Conservation (phyloP, 1,140 invertebrate species). For the Scaptomyza pallida region DNA sequence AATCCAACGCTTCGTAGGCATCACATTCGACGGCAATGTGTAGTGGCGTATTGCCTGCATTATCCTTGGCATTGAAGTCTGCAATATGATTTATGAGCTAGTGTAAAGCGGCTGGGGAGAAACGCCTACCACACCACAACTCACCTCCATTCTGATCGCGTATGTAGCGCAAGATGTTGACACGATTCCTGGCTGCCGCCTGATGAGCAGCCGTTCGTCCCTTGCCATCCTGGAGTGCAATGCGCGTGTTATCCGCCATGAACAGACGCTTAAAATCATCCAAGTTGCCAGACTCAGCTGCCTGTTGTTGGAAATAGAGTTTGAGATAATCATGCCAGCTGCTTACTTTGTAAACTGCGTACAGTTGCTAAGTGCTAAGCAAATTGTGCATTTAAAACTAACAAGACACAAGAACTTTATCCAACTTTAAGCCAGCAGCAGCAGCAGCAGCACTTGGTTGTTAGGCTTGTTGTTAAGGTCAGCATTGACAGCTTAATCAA, state of each 20-base stretch:
- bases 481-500: slow-evolving; percentile 19
- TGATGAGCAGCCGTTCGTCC: slow-evolving; percentile 91
- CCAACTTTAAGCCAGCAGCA: slow-evolving; percentile 23
- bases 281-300: slow-evolving; percentile 91
- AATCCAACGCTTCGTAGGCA: slow-evolving; percentile 89
- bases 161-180: slow-evolving; percentile 91
- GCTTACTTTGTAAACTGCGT: slow-evolving; percentile 18
- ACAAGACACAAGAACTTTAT: slow-evolving; percentile 24
- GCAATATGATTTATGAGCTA: slow-evolving; percentile 46
- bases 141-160: slow-evolving; percentile 89
- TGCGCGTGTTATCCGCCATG: slow-evolving; percentile 87
- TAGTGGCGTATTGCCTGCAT: slow-evolving; percentile 91
- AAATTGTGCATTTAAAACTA: slow-evolving; percentile 15
- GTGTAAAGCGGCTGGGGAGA: not conserved
- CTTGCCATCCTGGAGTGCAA: slow-evolving; percentile 88
- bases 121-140: slow-evolving; percentile 26
- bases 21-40: slow-evolving; percentile 92
- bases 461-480: not conserved
- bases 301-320: slow-evolving; percentile 85
- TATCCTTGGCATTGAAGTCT: slow-evolving; percentile 91
- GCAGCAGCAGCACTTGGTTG: slow-evolving; percentile 16
- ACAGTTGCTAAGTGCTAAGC: slow-evolving; percentile 10
- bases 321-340: slow-evolving; percentile 5
- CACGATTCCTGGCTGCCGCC: slow-evolving; percentile 90
- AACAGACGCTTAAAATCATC: slow-evolving; percentile 91